Percentiles rank a stretch among this genome's conserved stretches.
phyloP scores from a whole-genome alignment of 2,797 vertebrate species.

The Melopsittacus undulatus region DNA sequence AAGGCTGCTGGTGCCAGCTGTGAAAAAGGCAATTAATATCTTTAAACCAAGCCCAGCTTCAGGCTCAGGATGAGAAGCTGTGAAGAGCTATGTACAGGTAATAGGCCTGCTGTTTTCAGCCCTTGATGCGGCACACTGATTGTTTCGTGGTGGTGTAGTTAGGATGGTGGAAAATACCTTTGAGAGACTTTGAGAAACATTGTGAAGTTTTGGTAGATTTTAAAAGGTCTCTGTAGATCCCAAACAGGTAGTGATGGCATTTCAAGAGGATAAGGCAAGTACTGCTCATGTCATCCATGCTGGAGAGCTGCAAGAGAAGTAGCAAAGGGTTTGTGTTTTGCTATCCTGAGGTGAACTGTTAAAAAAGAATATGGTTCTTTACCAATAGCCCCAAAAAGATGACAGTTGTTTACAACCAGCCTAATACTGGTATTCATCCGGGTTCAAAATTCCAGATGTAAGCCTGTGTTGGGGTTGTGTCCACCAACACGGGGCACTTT shows the following conservation, averaged over 20 bases:
- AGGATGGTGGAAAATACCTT: background rate
- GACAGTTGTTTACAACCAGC: background rate
- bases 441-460: background rate
- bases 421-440: background rate
- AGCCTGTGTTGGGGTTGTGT: background rate
- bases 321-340: background rate
- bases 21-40: constrained; percentile 62
- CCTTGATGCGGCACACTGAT: background rate
- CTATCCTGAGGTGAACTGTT: background rate
- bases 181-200: background rate
- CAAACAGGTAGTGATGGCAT: background rate
- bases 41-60: constrained; percentile 41
- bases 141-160: background rate
- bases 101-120: background rate
- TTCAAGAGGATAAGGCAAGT: background rate
- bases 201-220: background rate
- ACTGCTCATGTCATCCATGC: background rate
- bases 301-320: background rate
- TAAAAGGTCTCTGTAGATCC: background rate
- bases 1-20: constrained; percentile 54
- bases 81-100: background rate
- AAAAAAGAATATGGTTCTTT: background rate
- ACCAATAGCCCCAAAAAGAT: background rate
- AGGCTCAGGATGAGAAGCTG: background rate
- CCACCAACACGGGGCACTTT: background rate